These are phyloP conservation scores for Cardinalis cardinalis DNA, from an alignment of 2,113 vertebrate species.

Conservation along the genomic window DNA sequence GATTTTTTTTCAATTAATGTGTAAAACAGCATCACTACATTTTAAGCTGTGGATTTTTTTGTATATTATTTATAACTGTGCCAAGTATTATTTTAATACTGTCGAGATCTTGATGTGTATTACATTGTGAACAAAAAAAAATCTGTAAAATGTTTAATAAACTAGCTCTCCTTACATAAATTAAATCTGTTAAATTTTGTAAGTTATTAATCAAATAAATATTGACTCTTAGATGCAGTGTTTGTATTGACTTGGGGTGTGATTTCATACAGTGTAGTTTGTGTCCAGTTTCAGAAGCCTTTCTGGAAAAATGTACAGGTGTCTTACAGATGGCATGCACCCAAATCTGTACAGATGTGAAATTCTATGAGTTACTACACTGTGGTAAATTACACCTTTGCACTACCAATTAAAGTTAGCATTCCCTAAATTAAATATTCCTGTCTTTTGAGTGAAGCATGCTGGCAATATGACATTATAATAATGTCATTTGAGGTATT, in stretches of 20 bases:
- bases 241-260: slow-evolving; percentile 55
- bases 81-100: slow-evolving; percentile 86
- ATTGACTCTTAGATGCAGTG: slow-evolving; percentile 76
- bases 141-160: slow-evolving; percentile 84
- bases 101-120: slow-evolving; percentile 73
- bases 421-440: not conserved
- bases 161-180: slow-evolving; percentile 83
- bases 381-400: not conserved
- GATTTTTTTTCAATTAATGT: slow-evolving; percentile 58
- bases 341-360: not conserved
- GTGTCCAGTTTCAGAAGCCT: not conserved
- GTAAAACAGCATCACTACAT: slow-evolving; percentile 69
- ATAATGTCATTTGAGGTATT: not conserved
- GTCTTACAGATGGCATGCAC: not conserved
- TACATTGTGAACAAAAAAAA: slow-evolving; percentile 80
- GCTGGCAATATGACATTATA: not conserved
- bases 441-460: not conserved
- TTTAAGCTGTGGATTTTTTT: slow-evolving; percentile 77
- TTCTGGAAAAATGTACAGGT: not conserved
- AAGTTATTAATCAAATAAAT: slow-evolving; percentile 88
- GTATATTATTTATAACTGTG: slow-evolving; percentile 86
- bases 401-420: not conserved
- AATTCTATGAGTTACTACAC: not conserved
- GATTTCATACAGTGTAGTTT: not conserved
- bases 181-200: slow-evolving; percentile 83